Evolutionary conservation across 2,113 vertebrate genomes (phyloP).

Genomic region (Promerops cafer): DNA sequence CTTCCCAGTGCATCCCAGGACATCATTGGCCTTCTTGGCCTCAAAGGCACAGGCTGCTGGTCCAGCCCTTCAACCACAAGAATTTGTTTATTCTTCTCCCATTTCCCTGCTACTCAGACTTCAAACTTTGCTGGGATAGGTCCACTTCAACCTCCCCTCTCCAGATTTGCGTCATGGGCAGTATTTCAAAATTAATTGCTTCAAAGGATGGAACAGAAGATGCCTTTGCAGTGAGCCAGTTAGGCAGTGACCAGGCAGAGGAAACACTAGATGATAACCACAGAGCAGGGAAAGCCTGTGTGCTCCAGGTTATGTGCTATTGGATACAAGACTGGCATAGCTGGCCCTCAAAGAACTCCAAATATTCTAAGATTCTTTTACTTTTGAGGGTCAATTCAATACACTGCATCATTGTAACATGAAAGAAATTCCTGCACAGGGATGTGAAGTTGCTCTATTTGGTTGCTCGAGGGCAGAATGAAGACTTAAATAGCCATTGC

Average conservation of each 20-base stretch:
- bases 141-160: not conserved
- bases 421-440: not conserved
- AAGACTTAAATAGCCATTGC: not conserved
- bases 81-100: not conserved
- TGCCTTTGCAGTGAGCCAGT: not conserved
- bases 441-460: not conserved
- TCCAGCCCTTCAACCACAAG: not conserved
- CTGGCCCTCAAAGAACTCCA: not conserved
- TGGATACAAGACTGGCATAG: not conserved
- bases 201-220: not conserved
- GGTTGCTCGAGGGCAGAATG: not conserved
- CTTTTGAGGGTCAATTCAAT: not conserved
- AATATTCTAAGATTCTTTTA: not conserved
- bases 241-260: not conserved
- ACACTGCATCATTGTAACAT: not conserved
- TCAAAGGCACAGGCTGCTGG: not conserved
- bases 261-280: not conserved
- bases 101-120: not conserved
- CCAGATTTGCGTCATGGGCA: not conserved
- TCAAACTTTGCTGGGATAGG: not conserved
- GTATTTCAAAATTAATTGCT: not conserved
- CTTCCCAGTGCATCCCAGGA: not conserved
- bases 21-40: accelerated
- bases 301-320: not conserved
- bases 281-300: not conserved